A percentile compares a stretch with the other conserved stretches of the same genome.
Evolutionary conservation across 1,140 invertebrate genomes (phyloP).

Genomic region (Drosophila persimilis): DNA sequence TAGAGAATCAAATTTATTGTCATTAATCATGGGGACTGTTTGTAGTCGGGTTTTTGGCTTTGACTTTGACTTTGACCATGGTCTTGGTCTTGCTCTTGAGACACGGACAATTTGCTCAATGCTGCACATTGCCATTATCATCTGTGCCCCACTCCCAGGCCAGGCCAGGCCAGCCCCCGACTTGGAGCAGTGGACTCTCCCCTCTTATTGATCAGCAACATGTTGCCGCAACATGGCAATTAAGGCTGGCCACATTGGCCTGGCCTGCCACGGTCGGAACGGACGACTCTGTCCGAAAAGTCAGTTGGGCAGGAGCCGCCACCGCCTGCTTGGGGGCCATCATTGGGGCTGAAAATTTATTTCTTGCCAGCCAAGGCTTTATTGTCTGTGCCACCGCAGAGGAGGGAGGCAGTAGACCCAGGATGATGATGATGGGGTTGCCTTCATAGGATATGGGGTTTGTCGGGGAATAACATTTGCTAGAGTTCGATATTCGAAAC

Average conservation of each 20-base stretch:
- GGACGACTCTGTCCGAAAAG: slow-evolving; percentile 5
- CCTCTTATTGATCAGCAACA: slow-evolving; percentile 77
- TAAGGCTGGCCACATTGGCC: slow-evolving; percentile 56
- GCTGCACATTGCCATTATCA: slow-evolving; percentile 47
- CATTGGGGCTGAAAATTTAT: slow-evolving; percentile 62
- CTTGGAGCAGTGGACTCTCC: slow-evolving; percentile 16
- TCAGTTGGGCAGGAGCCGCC: slow-evolving; percentile 21
- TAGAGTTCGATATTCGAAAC: too few species aligned
- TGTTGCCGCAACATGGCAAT: slow-evolving; percentile 78
- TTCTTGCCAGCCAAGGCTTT: slow-evolving; percentile 68
- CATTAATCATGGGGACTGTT: slow-evolving; percentile 70
- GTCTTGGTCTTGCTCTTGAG: slow-evolving; percentile 30
- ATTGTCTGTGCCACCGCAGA: slow-evolving; percentile 37
- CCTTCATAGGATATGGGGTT: not conserved
- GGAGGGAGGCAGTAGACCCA: slow-evolving; percentile 16
- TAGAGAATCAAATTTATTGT: slow-evolving; percentile 76
- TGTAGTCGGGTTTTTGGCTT: slow-evolving; percentile 45
- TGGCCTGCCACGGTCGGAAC: not conserved
- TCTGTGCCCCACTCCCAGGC: slow-evolving; percentile 23
- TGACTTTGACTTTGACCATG: slow-evolving; percentile 64
- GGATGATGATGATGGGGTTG: slow-evolving; percentile 17
- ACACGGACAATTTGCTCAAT: slow-evolving; percentile 39
- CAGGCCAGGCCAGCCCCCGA: not conserved
- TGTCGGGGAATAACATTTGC: too few species aligned
- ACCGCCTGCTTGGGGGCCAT: slow-evolving; percentile 26